Conservation (phyloP, 2,888 invertebrate genomes). For the Branchipolynoe longqiensis region DNA sequence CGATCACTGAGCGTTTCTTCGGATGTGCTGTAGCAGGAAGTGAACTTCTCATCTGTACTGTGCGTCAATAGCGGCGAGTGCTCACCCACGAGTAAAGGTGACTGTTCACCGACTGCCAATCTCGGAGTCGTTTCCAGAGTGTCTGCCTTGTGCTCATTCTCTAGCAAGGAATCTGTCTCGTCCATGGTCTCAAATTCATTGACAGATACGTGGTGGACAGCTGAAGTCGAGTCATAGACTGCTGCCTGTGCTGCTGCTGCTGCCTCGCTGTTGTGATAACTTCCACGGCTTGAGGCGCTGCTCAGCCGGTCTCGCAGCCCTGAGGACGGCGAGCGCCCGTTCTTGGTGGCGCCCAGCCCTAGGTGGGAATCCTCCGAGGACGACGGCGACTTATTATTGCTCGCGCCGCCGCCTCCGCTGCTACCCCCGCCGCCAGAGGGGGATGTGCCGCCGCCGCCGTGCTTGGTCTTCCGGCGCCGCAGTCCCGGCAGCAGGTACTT, state of each 20-base stretch:
- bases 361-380: conserved; percentile 47
- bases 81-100: conserved; percentile 23
- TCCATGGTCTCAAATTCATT: conserved; percentile 50
- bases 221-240: conserved; percentile 40
- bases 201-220: conserved; percentile 53
- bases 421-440: conserved; percentile 7
- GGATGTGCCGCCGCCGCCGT: neutral
- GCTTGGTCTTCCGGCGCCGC: conserved; percentile 50
- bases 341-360: conserved; percentile 8
- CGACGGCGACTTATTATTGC: conserved; percentile 27
- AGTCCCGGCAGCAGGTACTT: conserved; percentile 59
- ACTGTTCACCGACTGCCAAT: conserved; percentile 17
- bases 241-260: neutral
- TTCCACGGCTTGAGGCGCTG: conserved; percentile 39
- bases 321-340: neutral
- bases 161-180: conserved; percentile 48
- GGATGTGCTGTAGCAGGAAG: conserved; percentile 57
- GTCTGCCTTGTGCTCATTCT: conserved; percentile 56
- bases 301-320: conserved; percentile 21
- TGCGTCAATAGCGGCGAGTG: conserved; percentile 50
- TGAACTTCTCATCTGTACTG: conserved; percentile 31
- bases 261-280: conserved; percentile 17
- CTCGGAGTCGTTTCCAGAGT: conserved; percentile 30
- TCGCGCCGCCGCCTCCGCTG: neutral
- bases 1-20: conserved; percentile 62